Evolutionary conservation across 2,888 invertebrate genomes (phyloP).

Genomic region (Eupithecia exiguata): DNA sequence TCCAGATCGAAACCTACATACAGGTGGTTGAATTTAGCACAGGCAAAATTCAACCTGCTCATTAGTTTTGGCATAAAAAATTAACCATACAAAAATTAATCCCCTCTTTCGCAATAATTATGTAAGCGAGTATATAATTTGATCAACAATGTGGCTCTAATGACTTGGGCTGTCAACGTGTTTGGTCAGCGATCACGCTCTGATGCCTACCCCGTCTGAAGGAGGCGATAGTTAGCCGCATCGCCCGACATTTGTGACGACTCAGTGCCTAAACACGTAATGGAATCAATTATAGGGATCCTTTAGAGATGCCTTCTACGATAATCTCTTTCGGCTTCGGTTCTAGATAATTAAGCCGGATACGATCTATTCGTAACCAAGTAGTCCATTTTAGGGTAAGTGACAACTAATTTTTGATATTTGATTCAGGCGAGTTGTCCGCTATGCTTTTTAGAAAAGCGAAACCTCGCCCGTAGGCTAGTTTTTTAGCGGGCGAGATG

Average conservation of each 20-base stretch:
- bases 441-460: neutral
- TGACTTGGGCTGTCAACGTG: neutral
- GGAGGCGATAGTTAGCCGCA: constrained; percentile 12
- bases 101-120: neutral
- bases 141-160: neutral
- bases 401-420: too few species aligned
- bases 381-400: neutral
- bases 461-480: neutral
- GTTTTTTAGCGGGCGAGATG: neutral
- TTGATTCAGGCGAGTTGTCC: neutral
- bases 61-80: too few species aligned
- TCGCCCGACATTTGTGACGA: constrained; percentile 36
- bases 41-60: too few species aligned
- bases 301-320: neutral
- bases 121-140: neutral
- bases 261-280: constrained; percentile 39
- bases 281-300: constrained; percentile 38
- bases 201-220: neutral
- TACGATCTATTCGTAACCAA: neutral
- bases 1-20: too few species aligned
- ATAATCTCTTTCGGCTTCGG: constrained; percentile 14
- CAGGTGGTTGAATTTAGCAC: too few species aligned
- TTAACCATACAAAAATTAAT: too few species aligned
- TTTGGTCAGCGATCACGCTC: neutral
- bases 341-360: neutral